These are phyloP conservation scores for Sigmodon hispidus DNA, from an alignment of 2,113 vertebrate species.

Conservation along the genomic window DNA sequence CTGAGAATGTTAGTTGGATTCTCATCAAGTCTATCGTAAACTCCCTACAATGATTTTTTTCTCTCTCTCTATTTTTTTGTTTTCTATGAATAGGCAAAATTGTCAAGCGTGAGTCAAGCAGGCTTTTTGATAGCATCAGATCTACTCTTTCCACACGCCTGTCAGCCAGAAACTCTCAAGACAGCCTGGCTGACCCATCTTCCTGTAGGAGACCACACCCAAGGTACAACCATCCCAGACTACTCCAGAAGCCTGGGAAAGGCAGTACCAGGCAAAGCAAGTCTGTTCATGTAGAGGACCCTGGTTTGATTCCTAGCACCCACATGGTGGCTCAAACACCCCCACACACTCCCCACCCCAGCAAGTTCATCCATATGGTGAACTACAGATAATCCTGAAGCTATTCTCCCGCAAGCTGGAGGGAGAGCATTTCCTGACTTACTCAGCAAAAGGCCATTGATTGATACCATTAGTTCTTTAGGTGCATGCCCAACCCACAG, in stretches of 20 bases:
- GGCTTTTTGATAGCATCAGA: not conserved
- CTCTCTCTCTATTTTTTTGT: not conserved
- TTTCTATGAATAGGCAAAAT: not conserved
- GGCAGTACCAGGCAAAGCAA: not conserved
- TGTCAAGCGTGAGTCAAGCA: not conserved
- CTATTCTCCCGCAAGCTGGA: not conserved
- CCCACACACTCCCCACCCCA: no score
- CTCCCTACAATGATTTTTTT: not conserved
- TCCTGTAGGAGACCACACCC: not conserved
- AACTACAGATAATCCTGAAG: not conserved
- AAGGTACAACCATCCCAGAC: not conserved
- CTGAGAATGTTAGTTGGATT: not conserved
- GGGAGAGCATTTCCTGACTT: no score
- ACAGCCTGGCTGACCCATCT: not conserved
- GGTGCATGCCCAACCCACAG: not conserved
- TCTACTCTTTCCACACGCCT: not conserved
- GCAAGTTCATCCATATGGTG: no score
- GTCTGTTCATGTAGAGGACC: no score
- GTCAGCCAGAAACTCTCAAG: no score
- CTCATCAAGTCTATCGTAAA: not conserved
- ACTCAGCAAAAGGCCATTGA: not conserved
- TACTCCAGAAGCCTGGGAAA: not conserved
- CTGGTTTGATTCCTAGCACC: no score
- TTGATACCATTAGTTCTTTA: not conserved
- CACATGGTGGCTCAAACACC: no score